A percentile compares a stretch with the other conserved stretches of the same genome.
Evolutionary conservation across 2,888 invertebrate genomes (phyloP).

Genomic region (Scrobipalpa costella): DNA sequence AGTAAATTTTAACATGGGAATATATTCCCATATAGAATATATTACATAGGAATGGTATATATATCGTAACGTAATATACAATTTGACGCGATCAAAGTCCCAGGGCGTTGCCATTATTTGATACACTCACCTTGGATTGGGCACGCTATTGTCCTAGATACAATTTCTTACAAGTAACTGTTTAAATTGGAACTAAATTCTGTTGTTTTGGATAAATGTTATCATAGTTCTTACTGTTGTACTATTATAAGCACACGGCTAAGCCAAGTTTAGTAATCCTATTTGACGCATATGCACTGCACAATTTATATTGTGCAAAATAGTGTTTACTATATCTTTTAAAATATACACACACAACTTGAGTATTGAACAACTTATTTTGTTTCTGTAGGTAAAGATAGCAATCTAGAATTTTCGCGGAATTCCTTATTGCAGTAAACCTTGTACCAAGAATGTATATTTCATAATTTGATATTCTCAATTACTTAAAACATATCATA

Average conservation of each 20-base stretch:
- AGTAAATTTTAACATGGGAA: too few species aligned
- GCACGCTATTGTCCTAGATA: not conserved
- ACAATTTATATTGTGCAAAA: too few species aligned
- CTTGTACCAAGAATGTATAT: not conserved
- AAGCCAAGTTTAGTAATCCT: not conserved
- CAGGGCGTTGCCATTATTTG: not conserved
- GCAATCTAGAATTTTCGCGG: not conserved
- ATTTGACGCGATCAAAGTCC: not conserved
- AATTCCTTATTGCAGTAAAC: not conserved
- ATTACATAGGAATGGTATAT: too few species aligned
- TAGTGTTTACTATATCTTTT: too few species aligned
- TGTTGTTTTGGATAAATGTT: not conserved
- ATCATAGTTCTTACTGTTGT: not conserved
- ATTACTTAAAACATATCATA: not conserved
- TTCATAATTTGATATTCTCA: not conserved
- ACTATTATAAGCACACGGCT: not conserved
- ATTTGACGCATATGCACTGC: too few species aligned
- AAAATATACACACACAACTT: too few species aligned
- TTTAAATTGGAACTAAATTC: not conserved
- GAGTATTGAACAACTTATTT: not conserved
- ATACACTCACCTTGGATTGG: slow-evolving; percentile 7
- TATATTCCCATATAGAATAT: too few species aligned
- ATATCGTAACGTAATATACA: not conserved
- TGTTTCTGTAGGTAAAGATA: not conserved
- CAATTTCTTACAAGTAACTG: slow-evolving; percentile 1